A percentile compares a stretch with the other conserved stretches of the same genome.
phyloP scores from a whole-genome alignment of 2,797 vertebrate species.

The Gymnocypris eckloni region DNA sequence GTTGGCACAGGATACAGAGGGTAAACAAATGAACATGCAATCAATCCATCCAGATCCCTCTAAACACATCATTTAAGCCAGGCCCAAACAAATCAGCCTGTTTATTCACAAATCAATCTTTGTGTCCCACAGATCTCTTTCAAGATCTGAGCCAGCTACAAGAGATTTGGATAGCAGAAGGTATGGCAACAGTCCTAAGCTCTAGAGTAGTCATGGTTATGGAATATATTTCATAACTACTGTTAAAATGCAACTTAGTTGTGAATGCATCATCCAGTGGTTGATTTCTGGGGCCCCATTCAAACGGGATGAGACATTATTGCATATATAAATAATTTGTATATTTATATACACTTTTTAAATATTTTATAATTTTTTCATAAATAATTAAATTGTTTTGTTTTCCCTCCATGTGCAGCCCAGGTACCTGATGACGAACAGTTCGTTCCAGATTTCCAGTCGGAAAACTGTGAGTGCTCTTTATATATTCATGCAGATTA shows the following conservation, averaged over 20 bases:
- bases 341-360: neutral
- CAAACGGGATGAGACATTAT: neutral
- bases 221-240: neutral
- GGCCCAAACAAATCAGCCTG: slow-evolving; percentile 33
- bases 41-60: slow-evolving; percentile 2
- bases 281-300: neutral
- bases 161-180: slow-evolving; percentile 96
- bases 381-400: neutral
- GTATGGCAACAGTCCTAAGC: slow-evolving; percentile 70
- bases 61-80: neutral
- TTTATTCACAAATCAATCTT: slow-evolving; percentile 38
- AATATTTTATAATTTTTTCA: slow-evolving; percentile 23
- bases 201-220: neutral
- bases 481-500: slow-evolving; percentile 27
- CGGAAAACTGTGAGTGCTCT: slow-evolving; percentile 88
- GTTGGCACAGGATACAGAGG: slow-evolving; percentile 94
- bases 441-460: slow-evolving; percentile 97
- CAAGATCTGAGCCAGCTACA: slow-evolving; percentile 94
- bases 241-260: slow-evolving; percentile 14
- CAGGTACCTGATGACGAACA: slow-evolving; percentile 95
- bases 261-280: neutral
- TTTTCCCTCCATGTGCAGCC: slow-evolving; percentile 70
- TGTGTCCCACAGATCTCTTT: slow-evolving; percentile 86
- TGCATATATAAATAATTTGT: neutral
- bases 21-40: slow-evolving; percentile 67